These are phyloP conservation scores for Sinonovacula constricta DNA, from an alignment of 1,140 invertebrate species.

Conservation along the genomic window DNA sequence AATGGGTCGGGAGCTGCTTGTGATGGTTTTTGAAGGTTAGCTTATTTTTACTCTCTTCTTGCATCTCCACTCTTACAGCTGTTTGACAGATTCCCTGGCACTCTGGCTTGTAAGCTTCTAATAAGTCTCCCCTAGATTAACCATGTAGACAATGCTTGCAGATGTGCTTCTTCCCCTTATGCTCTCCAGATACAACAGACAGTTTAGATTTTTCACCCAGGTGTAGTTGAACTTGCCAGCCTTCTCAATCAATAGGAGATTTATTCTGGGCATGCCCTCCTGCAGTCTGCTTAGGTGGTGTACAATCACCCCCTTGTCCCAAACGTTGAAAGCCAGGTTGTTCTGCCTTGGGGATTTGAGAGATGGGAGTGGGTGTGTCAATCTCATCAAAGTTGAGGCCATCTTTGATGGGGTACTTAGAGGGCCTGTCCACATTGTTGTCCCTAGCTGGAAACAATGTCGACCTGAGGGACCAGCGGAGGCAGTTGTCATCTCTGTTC, in stretches of 20 bases:
- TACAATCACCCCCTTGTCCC: conserved; percentile 6
- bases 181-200: conserved; percentile 13
- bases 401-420: not conserved
- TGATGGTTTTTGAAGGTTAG: too few species aligned
- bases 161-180: conserved; percentile 37
- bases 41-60: conserved; percentile 18
- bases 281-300: not conserved
- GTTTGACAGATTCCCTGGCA: conserved; percentile 27
- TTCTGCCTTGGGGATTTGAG: conserved; percentile 10
- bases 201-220: conserved; percentile 32
- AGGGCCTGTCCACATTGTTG: too few species aligned
- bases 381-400: conserved; percentile 29
- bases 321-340: conserved; percentile 29
- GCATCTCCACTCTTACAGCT: conserved; percentile 29
- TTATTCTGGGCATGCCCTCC: not conserved
- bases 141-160: conserved; percentile 56
- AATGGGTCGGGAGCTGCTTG: too few species aligned
- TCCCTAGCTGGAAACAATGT: not conserved
- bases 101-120: conserved; percentile 50
- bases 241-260: too few species aligned
- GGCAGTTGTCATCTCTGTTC: too few species aligned
- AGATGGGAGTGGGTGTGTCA: too few species aligned
- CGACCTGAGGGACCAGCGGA: too few species aligned
- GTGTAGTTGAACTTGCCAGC: too few species aligned
- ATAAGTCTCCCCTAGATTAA: too few species aligned